These are phyloP conservation scores for Chromobotia macracanthus DNA, from an alignment of 2,797 vertebrate genomes.

Conservation along the genomic window DNA sequence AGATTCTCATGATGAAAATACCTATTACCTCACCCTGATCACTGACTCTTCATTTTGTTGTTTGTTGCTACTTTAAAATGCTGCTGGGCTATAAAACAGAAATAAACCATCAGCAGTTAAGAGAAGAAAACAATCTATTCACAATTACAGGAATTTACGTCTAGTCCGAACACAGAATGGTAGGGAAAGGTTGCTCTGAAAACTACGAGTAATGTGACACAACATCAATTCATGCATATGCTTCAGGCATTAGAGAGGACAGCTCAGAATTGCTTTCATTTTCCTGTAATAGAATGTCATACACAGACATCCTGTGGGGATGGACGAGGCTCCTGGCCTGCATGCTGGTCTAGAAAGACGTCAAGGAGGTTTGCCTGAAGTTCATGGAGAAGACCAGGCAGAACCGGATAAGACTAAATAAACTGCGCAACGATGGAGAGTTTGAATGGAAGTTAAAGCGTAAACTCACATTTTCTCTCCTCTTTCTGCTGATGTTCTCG, in stretches of 20 bases:
- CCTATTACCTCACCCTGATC: conserved; percentile 19
- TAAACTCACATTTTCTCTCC: conserved; percentile 5
- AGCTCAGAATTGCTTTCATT: conserved; percentile 51
- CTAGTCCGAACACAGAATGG: background rate
- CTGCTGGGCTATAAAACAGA: background rate
- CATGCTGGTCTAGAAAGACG: conserved; percentile 62
- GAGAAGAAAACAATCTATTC: background rate
- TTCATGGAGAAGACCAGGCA: conserved; percentile 45
- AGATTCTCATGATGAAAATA: conserved; percentile 36
- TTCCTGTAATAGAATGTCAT: conserved; percentile 61
- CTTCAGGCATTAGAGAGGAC: conserved; percentile 32
- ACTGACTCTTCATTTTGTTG: conserved; percentile 4
- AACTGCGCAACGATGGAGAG: background rate
- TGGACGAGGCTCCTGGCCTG: conserved; percentile 59
- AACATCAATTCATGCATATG: conserved; percentile 43
- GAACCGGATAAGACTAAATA: conserved; percentile 9
- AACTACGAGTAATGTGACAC: conserved; percentile 26
- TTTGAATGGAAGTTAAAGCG: no score
- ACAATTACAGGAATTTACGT: background rate
- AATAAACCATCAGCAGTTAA: background rate
- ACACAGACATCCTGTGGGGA: conserved; percentile 48
- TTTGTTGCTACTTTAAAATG: conserved; percentile 27
- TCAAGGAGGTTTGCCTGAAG: conserved; percentile 60
- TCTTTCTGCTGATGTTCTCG: conserved; percentile 36
- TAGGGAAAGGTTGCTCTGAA: background rate